Base-by-base conservation (phyloP, 2,797 vertebrate genomes). In the Coluber constrictor region DNA sequence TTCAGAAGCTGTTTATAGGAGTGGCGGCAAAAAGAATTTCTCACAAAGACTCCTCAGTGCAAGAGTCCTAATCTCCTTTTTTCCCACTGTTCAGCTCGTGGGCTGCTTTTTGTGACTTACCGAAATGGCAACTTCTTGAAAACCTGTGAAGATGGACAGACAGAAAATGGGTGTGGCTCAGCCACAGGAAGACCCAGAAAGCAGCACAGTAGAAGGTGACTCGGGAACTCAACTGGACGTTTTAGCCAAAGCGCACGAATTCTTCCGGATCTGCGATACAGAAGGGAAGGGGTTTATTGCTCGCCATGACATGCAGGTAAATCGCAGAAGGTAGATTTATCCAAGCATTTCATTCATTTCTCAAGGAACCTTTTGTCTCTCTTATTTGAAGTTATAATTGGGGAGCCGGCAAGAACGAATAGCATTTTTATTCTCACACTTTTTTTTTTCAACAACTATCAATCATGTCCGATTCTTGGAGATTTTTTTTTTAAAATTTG, bases 201-300 rank as follows among this genome's bases (percentile, higher is more conserved):
- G 90, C 23, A 94, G 92, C 86, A 96, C 91, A 25, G 95, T 87
- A 57, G 96, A 88, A 61, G 96, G 97, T 6, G 96, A 96, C 16
- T 95, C 95, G 89, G 97, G 93, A 96, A 94, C 96, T 93, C 94
- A 96, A 94, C 93, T 97, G 93, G 90, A 97, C 32, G 94, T 99
- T 91, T 94, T 97, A 97, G 98, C 96, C 95, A 99, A 98, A 97
- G 98, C 98, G 12, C 98, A 95, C 1, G 98, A 99, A 92, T 99
- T 99, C 95, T 99, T 99, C 96, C 98, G 98, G 98, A 98, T 98
- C 94, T 99, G 99, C 90, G 99, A 99, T 96, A 95, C 96, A 0
- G 99, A 99, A 95, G 97, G 97, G 95, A 99, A 99, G 95, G 99
- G 99, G 86, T 99, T 99, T 90, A 98, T 99, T 92, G 98, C 97